phyloP scores from a whole-genome alignment of 2,113 vertebrate species.

The Zosterops borbonicus region DNA sequence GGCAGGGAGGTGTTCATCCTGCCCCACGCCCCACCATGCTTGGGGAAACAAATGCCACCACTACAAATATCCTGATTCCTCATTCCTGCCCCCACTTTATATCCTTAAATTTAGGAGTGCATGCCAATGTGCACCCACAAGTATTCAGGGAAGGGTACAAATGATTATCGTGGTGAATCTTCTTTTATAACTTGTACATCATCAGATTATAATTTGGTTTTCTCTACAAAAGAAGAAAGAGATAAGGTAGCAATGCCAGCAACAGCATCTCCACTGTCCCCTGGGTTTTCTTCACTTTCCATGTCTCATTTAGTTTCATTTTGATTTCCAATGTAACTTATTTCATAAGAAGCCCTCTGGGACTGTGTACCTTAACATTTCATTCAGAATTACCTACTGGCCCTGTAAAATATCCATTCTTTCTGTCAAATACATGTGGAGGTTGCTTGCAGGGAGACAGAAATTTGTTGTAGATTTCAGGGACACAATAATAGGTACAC shows the following conservation, averaged over 20 bases:
- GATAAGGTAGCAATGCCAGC: not conserved
- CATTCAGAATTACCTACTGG: not conserved
- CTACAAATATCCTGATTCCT: accelerated
- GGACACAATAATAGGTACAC: not conserved
- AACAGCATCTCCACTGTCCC: not conserved
- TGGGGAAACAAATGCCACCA: not conserved
- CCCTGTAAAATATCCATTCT: not conserved
- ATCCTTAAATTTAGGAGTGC: accelerated
- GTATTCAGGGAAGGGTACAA: no score
- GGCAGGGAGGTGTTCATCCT: not conserved
- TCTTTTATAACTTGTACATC: not conserved
- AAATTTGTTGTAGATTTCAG: not conserved
- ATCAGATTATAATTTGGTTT: not conserved
- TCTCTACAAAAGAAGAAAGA: not conserved
- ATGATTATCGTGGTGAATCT: not conserved
- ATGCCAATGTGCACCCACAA: accelerated
- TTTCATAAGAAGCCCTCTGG: not conserved
- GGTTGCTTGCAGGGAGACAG: not conserved
- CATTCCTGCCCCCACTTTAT: accelerated
- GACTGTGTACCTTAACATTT: not conserved
- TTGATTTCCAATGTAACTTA: conserved; percentile 11
- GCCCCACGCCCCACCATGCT: not conserved
- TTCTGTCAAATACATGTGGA: not conserved
- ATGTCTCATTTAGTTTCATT: not conserved
- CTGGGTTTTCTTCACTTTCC: not conserved